These are phyloP conservation scores for Antidorcas marsupialis DNA, from an alignment of 2,113 vertebrate species.

Conservation along the genomic window DNA sequence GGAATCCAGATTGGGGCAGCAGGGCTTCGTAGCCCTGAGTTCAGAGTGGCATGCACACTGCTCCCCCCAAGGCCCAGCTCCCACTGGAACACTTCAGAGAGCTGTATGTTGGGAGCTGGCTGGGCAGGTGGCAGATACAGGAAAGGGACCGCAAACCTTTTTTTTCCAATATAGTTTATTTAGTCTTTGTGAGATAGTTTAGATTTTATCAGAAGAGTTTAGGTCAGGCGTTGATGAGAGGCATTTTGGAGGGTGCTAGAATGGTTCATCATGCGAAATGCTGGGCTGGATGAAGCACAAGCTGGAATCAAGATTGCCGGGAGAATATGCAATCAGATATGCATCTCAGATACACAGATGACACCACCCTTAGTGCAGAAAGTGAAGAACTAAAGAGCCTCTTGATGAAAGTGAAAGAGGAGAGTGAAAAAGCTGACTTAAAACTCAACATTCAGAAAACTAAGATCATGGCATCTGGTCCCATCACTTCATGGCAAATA, in stretches of 20 bases:
- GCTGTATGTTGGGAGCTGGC: background rate
- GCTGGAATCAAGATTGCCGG: background rate
- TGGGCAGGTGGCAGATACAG: too few species aligned
- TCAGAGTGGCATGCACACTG: too few species aligned
- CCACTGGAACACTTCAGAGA: background rate
- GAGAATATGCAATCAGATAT: background rate
- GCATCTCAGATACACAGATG: background rate
- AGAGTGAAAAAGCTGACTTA: background rate
- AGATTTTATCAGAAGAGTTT: background rate
- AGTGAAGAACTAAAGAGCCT: background rate
- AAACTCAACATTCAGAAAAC: background rate
- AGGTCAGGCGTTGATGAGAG: background rate
- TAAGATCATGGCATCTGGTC: background rate
- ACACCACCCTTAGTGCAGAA: background rate
- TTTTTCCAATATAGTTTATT: background rate
- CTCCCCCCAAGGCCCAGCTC: background rate
- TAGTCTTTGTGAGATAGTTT: background rate
- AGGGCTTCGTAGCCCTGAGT: background rate
- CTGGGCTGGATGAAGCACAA: background rate
- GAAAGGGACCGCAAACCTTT: background rate
- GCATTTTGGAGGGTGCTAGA: background rate
- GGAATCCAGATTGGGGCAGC: background rate
- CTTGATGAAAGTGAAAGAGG: background rate
- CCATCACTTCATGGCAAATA: background rate
- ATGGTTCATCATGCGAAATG: background rate